Evolutionary conservation across 2,113 vertebrate genomes (phyloP).

Genomic region (Oplegnathus fasciatus): DNA sequence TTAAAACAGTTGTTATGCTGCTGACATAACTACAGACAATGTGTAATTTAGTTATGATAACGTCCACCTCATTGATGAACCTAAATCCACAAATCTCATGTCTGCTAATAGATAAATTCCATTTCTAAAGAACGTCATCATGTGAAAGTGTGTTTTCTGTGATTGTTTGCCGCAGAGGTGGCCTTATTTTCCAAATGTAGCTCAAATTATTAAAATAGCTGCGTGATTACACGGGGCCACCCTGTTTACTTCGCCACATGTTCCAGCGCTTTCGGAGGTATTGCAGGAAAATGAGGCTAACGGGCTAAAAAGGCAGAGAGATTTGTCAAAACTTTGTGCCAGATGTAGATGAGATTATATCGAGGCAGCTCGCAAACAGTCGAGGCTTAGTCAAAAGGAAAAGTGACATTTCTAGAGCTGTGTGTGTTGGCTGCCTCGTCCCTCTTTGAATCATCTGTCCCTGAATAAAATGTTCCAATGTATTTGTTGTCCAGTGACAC

Average conservation of each 20-base stretch:
- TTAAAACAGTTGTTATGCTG: not conserved
- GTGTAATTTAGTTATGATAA: not conserved
- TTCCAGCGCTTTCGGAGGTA: slow-evolving; percentile 32
- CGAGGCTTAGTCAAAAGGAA: slow-evolving; percentile 39
- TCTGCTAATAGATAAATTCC: slow-evolving; percentile 29
- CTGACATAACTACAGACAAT: not conserved
- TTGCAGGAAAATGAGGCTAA: slow-evolving; percentile 55
- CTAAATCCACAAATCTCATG: slow-evolving; percentile 38
- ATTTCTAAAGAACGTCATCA: not conserved
- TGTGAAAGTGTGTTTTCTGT: slow-evolving; percentile 14
- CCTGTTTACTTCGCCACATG: slow-evolving; percentile 49
- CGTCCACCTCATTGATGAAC: not conserved
- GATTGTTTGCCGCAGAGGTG: slow-evolving; percentile 15
- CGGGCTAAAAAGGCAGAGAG: slow-evolving; percentile 26
- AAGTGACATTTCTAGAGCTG: slow-evolving; percentile 37
- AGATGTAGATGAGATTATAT: slow-evolving; percentile 67
- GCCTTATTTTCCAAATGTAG: slow-evolving; percentile 60
- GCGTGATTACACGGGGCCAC: slow-evolving; percentile 14
- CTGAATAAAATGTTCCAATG: slow-evolving; percentile 29
- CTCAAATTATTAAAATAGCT: slow-evolving; percentile 52
- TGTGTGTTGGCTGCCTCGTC: not conserved
- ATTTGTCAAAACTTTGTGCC: slow-evolving; percentile 53
- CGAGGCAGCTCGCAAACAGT: not conserved
- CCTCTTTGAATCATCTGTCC: not conserved
- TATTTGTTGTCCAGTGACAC: slow-evolving; percentile 1